These are phyloP conservation scores for Phaethon lepturus DNA, from an alignment of 2,113 vertebrate genomes.

Conservation along the genomic window DNA sequence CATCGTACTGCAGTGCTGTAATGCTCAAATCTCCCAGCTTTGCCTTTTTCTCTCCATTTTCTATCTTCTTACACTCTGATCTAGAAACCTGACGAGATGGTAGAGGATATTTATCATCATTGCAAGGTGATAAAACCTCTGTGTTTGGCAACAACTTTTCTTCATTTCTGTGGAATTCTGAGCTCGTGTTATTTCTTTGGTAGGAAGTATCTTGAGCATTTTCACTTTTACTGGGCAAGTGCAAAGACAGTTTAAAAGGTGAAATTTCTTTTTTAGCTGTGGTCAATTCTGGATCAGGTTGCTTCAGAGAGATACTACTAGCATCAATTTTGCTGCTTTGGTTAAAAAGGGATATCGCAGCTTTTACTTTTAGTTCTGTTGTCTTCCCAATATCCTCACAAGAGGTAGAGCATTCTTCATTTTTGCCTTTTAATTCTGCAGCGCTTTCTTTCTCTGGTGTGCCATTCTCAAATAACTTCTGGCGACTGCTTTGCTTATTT, in stretches of 20 bases:
- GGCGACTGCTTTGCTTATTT: conserved; percentile 52
- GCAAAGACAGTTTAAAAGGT: background rate
- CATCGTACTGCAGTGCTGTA: background rate
- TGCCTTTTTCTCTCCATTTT: conserved; percentile 29
- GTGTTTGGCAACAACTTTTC: background rate
- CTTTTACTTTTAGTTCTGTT: conserved; percentile 54
- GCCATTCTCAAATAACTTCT: conserved; percentile 62
- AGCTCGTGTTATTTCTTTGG: background rate
- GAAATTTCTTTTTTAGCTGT: conserved; percentile 30
- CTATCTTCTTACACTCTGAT: conserved; percentile 38
- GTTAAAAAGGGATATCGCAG: conserved; percentile 30
- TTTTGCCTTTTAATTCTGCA: conserved; percentile 49
- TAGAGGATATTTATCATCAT: background rate
- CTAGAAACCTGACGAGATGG: background rate
- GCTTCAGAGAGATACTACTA: conserved; percentile 7
- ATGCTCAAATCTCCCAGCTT: background rate
- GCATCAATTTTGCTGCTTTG: conserved; percentile 39
- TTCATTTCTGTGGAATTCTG: background rate
- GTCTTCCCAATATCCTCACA: conserved; percentile 2
- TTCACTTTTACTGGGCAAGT: conserved; percentile 18
- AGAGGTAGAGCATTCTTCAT: conserved; percentile 9
- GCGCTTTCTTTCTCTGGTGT: conserved; percentile 44
- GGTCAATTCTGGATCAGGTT: background rate
- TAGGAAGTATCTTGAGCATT: conserved; percentile 2
- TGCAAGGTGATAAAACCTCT: background rate